phyloP scores from a whole-genome alignment of 2,888 invertebrate species.

The Tridacna gigas region DNA sequence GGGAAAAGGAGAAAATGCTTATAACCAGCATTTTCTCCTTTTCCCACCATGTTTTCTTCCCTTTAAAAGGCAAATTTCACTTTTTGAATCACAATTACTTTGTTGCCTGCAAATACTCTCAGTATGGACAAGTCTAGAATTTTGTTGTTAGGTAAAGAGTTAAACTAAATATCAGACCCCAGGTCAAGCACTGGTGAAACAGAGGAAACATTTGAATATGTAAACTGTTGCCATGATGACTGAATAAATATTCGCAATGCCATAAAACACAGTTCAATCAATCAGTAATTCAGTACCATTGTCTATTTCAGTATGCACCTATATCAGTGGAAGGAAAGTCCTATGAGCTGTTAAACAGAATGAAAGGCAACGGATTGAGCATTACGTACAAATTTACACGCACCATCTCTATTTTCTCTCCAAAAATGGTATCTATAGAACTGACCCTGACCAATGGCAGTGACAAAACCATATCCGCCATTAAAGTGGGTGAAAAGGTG shows the following conservation, averaged over 20 bases:
- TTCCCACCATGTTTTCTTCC: too few relatives aligned
- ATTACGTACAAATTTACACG: slow-evolving; percentile 84
- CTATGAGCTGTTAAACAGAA: slow-evolving; percentile 83
- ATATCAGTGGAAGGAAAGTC: slow-evolving; percentile 87
- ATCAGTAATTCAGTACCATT: not conserved
- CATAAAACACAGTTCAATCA: not conserved
- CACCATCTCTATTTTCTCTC: slow-evolving; percentile 88
- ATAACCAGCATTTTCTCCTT: too few relatives aligned
- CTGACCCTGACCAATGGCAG: slow-evolving; percentile 91
- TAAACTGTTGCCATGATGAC: not conserved
- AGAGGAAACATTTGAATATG: not conserved
- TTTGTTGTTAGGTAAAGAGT: too few relatives aligned
- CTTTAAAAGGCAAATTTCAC: too few relatives aligned
- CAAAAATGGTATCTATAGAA: slow-evolving; percentile 93
- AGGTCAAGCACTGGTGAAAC: not conserved
- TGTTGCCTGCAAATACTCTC: too few relatives aligned
- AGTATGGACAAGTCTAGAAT: too few relatives aligned
- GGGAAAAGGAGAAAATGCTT: too few relatives aligned
- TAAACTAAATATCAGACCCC: too few relatives aligned
- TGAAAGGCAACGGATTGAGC: slow-evolving; percentile 85
- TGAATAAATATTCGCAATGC: not conserved
- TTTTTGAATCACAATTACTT: too few relatives aligned
- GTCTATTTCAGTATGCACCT: slow-evolving; percentile 87
- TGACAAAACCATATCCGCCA: slow-evolving; percentile 88
- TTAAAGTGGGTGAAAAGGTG: slow-evolving; percentile 91